phyloP scores from a whole-genome alignment of 2,888 invertebrate species.

The Sinhomidia bicolor region DNA sequence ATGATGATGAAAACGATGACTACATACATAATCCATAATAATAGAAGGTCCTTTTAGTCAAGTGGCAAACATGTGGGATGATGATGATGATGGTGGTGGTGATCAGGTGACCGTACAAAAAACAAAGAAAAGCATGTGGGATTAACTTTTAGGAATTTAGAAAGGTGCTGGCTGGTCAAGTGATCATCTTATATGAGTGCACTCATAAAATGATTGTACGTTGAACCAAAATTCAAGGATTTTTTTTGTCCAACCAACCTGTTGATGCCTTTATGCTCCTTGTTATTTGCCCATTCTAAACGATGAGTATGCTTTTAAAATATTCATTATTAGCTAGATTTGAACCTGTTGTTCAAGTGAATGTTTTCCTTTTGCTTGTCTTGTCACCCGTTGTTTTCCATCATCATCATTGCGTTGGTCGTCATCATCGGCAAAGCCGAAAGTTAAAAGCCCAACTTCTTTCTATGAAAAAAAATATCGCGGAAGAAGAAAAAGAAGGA shows the following conservation, averaged over 20 bases:
- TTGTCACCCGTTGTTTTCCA: neutral
- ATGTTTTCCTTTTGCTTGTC: neutral
- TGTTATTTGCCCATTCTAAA: neutral
- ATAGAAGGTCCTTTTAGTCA: neutral
- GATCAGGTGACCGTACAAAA: too few species aligned
- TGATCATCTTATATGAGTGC: neutral
- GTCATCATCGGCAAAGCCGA: neutral
- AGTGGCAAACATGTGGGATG: constrained; percentile 44
- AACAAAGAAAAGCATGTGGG: constrained; percentile 33
- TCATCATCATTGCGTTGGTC: too few species aligned
- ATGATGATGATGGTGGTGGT: neutral
- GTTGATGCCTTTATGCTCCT: constrained; percentile 20
- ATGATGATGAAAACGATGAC: neutral
- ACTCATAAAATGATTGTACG: neutral
- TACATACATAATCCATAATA: neutral
- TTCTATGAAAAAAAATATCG: neutral
- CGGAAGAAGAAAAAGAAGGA: constrained; percentile 6
- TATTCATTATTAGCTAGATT: neutral
- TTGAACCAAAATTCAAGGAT: too few species aligned
- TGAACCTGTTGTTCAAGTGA: neutral
- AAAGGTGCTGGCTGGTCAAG: constrained; percentile 46
- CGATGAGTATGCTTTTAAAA: neutral
- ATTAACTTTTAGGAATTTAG: constrained; percentile 69
- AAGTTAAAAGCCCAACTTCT: constrained; percentile 4
- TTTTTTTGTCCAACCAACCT: too few species aligned